Base-by-base conservation (phyloP, 2,797 vertebrate species). In the Epinephelus awoara region DNA sequence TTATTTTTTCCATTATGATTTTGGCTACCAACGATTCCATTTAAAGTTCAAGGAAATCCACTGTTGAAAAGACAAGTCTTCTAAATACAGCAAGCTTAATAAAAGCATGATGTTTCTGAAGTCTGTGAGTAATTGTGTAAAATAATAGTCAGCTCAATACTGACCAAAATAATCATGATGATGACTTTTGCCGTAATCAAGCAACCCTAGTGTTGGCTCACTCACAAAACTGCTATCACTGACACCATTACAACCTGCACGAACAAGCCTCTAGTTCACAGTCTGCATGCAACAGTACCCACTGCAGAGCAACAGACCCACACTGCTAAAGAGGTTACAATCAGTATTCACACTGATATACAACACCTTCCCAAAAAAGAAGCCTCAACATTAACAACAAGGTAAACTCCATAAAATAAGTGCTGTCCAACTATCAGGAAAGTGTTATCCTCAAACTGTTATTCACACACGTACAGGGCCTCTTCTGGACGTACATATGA, bases 351-450 rank as follows among this genome's bases (percentile, higher is more conserved):
- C 34, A 50, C 61, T 62, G 66, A 69, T 67, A 66, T 59, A 34
- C 67, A 75, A 23, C 64, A 75, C 29, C 51, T 75, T 62, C 57
- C 59, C 62, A 67, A 73, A 85, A 52, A 71, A 67, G 52, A 34
- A 79, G 55, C 66, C n/a, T 34, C 13, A 34, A 72, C 52, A 9
- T 19, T 14, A 73, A 78, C 46, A 62, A 58, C 55, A 61, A 3
- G 13, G 50, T 21, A 23, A 19, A 63, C 23, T 47, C 57, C 1
- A 14, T 5, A 18, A 57, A 63, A 55, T 10, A 51, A 34, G 19
- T 21, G 19, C 23, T 42, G 50, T 13, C 21, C 42, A 47, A 9
- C 27, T 17, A 5, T 38, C 34, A 10, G 19, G 13, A 25, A 40
- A 51, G 13, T 56, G 25, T 19, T 57, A 14, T 29, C 25, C 56